phyloP scores from a whole-genome alignment of 2,888 invertebrate species.

The Agriopis aurantiaria region DNA sequence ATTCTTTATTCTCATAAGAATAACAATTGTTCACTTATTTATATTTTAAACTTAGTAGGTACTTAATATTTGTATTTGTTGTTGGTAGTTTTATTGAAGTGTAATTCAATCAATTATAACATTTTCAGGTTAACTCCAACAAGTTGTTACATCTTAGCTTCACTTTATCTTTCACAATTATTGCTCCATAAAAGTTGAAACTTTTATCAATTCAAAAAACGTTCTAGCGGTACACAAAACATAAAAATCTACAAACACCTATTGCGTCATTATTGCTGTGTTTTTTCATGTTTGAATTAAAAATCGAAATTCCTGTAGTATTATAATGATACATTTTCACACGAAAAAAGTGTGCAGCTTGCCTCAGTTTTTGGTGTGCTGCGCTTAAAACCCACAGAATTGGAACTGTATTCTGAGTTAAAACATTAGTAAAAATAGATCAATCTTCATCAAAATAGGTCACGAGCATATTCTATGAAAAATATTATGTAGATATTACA shows the following conservation, averaged over 20 bases:
- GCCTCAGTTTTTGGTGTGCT: not conserved
- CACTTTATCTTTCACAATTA: not conserved
- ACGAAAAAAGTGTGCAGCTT: not conserved
- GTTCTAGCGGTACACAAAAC: slow-evolving; percentile 79
- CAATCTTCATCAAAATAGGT: no score
- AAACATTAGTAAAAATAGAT: no score
- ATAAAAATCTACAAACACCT: slow-evolving; percentile 73
- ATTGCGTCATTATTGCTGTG: slow-evolving; percentile 83
- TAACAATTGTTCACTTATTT: no score
- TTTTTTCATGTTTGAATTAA: slow-evolving; percentile 60
- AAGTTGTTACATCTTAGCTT: not conserved
- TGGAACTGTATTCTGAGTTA: no score
- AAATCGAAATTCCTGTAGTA: slow-evolving; percentile 51
- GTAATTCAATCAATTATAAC: not conserved
- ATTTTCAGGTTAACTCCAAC: not conserved
- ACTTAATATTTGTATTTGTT: no score
- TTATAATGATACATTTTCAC: not conserved
- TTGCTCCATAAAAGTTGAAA: slow-evolving; percentile 26
- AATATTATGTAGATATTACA: no score
- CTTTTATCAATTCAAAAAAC: slow-evolving; percentile 56
- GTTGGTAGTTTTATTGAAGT: no score
- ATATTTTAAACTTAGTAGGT: no score
- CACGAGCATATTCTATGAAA: no score
- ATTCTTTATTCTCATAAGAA: no score
- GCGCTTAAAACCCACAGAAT: no score